Conservation (phyloP, 2,888 invertebrate species). For the Geotrupes spiniger region DNA sequence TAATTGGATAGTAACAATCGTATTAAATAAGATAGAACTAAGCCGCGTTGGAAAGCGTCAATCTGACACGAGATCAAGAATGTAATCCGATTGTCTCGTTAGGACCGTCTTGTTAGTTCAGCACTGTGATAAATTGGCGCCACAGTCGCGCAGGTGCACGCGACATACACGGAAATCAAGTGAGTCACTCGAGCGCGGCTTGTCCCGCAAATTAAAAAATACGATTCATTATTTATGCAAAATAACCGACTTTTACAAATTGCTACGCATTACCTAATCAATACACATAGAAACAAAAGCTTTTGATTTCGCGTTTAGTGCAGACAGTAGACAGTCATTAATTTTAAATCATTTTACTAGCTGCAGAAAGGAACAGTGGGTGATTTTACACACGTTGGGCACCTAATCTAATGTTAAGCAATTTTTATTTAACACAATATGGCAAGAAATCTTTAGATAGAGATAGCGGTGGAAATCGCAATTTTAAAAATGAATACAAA, state of each 20-base stretch:
- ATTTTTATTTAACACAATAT: too few species aligned
- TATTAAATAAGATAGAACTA: constrained; percentile 36
- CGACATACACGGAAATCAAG: constrained; percentile 36
- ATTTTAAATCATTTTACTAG: too few species aligned
- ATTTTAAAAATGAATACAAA: too few species aligned
- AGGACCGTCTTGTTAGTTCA: constrained; percentile 47
- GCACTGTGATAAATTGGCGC: constrained; percentile 43
- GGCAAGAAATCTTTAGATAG: too few species aligned
- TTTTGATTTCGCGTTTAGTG: too few species aligned
- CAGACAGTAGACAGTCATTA: too few species aligned
- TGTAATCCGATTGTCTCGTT: constrained; percentile 51
- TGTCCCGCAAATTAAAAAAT: constrained; percentile 1
- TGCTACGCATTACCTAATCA: background rate
- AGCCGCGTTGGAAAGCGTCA: constrained; percentile 42
- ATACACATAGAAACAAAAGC: too few species aligned
- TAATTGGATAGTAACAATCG: constrained; percentile 45
- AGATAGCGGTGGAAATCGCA: too few species aligned
- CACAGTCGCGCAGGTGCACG: constrained; percentile 39
- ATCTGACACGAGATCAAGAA: constrained; percentile 47
- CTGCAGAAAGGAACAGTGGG: too few species aligned
- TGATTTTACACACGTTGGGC: too few species aligned
- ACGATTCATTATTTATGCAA: too few species aligned
- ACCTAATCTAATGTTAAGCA: too few species aligned
- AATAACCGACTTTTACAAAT: background rate
- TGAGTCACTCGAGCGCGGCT: constrained; percentile 22